A percentile compares a stretch with the other conserved stretches of the same genome.
Evolutionary conservation across 92 coral and sea anemone genomes (phyloP).

Genomic region (Parazoanthus swiftii): DNA sequence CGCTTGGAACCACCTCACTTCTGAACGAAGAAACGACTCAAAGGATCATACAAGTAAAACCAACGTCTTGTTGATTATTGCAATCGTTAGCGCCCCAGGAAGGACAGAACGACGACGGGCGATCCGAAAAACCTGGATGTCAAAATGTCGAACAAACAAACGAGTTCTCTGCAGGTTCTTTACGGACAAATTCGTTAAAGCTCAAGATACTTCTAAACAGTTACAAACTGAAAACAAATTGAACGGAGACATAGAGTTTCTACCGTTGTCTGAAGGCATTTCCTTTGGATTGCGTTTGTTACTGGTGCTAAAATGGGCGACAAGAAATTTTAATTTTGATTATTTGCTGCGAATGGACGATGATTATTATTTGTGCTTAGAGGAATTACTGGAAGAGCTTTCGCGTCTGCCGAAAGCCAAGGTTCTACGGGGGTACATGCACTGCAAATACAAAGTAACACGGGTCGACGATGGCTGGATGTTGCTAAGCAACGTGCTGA

Average conservation of each 20-base stretch:
- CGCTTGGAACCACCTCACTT: neutral
- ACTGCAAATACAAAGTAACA: constrained; percentile 30
- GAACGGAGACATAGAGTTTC: constrained; percentile 33
- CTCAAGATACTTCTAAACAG: neutral
- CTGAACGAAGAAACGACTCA: neutral
- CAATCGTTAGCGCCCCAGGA: constrained; percentile 22
- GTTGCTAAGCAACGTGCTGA: constrained; percentile 20
- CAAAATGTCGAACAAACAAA: constrained; percentile 18
- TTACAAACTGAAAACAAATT: constrained; percentile 16
- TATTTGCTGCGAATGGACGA: constrained; percentile 32
- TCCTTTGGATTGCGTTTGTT: constrained; percentile 32
- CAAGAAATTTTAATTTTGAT: constrained; percentile 10
- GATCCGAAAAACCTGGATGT: constrained; percentile 36
- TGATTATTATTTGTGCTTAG: constrained; percentile 27
- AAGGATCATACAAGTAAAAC: neutral
- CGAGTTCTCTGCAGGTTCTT: constrained; percentile 32
- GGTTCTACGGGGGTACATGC: constrained; percentile 33
- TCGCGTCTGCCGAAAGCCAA: neutral
- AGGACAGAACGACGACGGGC: constrained; percentile 29
- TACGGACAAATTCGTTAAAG: constrained; percentile 18
- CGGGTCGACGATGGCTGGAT: constrained; percentile 41
- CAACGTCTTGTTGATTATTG: constrained; percentile 22
- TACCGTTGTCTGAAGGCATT: constrained; percentile 35
- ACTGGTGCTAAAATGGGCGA: constrained; percentile 35
- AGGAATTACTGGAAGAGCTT: constrained; percentile 23